Conservation (phyloP, 2,888 invertebrate species). For the Cremastinae sp. region DNA sequence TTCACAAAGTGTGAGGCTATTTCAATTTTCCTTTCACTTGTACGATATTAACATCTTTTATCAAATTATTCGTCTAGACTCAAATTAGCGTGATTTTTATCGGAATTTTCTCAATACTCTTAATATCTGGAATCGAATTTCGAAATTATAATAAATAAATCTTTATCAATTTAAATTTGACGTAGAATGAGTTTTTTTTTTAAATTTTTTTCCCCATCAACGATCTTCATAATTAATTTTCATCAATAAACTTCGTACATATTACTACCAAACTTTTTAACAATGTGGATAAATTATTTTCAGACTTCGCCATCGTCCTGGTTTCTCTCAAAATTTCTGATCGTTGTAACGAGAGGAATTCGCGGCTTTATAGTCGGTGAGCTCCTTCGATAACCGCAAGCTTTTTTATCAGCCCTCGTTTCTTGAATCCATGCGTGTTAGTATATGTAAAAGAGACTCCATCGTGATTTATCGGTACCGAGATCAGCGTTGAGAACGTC, state of each 20-base stretch:
- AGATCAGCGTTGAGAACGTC: conserved; percentile 14
- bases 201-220: conserved; percentile 2
- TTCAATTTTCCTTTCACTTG: no score
- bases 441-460: conserved; percentile 53
- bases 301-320: neutral
- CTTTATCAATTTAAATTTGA: no score
- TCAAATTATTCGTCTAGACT: no score
- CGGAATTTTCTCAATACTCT: no score
- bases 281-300: no score
- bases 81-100: no score
- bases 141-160: no score
- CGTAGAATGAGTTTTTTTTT: no score
- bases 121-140: no score
- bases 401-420: conserved; percentile 61
- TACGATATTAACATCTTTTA: no score
- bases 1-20: no score
- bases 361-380: conserved; percentile 13
- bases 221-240: neutral
- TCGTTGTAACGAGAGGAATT: neutral
- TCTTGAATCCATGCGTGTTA: conserved; percentile 22
- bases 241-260: no score
- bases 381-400: conserved; percentile 51
- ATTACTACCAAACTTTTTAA: neutral
- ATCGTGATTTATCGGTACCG: conserved; percentile 60
- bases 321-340: neutral